Evolutionary conservation across 2,888 invertebrate genomes (phyloP), one percentile per base, ranked within the genome.

Genomic region (Eupithecia tripunctaria): DNA sequence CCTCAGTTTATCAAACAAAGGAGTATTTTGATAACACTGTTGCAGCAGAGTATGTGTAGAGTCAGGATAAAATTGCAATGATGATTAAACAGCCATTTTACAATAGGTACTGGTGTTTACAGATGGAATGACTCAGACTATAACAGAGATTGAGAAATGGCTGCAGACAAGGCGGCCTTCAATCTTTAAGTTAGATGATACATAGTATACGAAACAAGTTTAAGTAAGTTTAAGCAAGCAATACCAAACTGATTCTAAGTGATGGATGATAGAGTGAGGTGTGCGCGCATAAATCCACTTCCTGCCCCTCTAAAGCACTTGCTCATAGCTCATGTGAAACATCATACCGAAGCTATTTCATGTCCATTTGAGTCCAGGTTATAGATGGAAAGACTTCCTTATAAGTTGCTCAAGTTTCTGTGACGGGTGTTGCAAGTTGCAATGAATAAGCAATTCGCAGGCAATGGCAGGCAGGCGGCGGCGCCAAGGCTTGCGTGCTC

Each of bases 401-500:
- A 21, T 32, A 32, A 21, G 60, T 63, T 60, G 47, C 27, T 67
- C 36, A 66, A n/a, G 62, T 67, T n/a, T 36, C 12, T 67, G 47
- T 71, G 71, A 62, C 71, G 62, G 62, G 67, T 67, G 67, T 71
- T 71, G 71, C 60, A 71, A 67, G 67, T 71, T 71, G 71, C 60
- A 71, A 67, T 47, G 32, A 25, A 68, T 68, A 70, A 56, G 60
- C 38, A 60, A 68, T 73, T 74, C 70, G 76, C 72, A 71, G 60
- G 71, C 71, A 62, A 8, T 59, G 74, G 65, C 67, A 59, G 64
- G 70, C 36, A 5, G 36, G 32, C 32, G 32, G 32, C 67, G 76
- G 76, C 79, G 80, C 78, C 78, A 77, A 70, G 76, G 75, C 68
- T 78, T 71, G 80, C 80, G 80, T 83, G 62, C 36, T 29, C 56